A percentile compares a stretch with the other conserved stretches of the same genome.
Conservation (phyloP, 2,888 invertebrate genomes). For the Pterostichus niger region DNA sequence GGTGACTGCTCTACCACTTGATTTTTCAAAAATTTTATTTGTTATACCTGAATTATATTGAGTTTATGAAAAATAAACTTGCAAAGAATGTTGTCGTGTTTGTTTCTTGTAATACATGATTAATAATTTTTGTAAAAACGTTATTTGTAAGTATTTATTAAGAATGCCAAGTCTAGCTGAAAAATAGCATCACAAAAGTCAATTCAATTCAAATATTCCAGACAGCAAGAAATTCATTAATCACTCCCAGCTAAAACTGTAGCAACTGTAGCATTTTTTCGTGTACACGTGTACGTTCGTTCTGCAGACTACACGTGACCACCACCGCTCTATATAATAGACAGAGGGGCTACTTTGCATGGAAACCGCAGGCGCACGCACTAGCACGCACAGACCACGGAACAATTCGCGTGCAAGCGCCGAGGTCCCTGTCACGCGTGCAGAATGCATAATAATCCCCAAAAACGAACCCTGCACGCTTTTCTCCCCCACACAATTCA, state of each 20-base stretch:
- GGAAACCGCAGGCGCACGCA: constrained; percentile 68
- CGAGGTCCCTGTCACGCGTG: constrained; percentile 69
- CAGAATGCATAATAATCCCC: constrained; percentile 70
- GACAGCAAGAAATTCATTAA: constrained; percentile 8
- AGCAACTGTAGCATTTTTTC: constrained; percentile 27
- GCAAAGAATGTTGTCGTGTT: too few relatives aligned
- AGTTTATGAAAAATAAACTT: too few relatives aligned
- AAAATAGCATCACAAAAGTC: constrained; percentile 15
- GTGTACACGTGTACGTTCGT: constrained; percentile 30
- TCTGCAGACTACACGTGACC: constrained; percentile 55
- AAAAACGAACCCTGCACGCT: constrained; percentile 13
- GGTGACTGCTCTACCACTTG: too few relatives aligned
- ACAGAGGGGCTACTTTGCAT: constrained; percentile 71
- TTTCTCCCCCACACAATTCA: constrained; percentile 4
- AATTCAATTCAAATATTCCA: background rate
- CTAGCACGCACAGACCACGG: constrained; percentile 69
- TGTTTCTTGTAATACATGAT: too few relatives aligned
- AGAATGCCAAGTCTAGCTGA: background rate
- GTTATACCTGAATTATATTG: too few relatives aligned
- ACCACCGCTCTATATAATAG: constrained; percentile 69
- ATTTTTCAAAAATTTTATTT: too few relatives aligned
- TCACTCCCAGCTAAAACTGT: constrained; percentile 26
- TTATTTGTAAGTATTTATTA: too few relatives aligned
- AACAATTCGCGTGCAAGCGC: constrained; percentile 71
- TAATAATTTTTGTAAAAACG: too few relatives aligned